Evolutionary conservation across 2,888 invertebrate species (phyloP).

Genomic region (Eristalis pertinax): DNA sequence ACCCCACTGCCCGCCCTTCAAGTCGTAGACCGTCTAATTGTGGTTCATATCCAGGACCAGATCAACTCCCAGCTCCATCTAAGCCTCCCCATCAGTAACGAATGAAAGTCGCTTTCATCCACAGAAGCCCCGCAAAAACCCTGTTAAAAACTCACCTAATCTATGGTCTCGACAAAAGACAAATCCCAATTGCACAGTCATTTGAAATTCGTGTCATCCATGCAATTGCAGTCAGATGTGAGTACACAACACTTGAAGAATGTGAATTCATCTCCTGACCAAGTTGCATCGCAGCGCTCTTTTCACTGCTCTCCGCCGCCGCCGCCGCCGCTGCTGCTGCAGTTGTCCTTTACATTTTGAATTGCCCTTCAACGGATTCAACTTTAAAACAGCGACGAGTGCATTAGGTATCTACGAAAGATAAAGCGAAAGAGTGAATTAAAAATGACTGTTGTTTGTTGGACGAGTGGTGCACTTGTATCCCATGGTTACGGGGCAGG

Average conservation of each 20-base stretch:
- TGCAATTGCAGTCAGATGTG: background rate
- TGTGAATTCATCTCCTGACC: background rate
- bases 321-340: too few relatives aligned
- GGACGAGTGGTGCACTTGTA: constrained; percentile 5
- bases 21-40: too few relatives aligned
- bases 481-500: background rate
- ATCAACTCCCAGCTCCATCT: too few relatives aligned
- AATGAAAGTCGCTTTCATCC: too few relatives aligned
- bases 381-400: constrained; percentile 5
- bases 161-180: background rate
- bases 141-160: background rate
- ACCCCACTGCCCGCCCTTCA: too few relatives aligned
- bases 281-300: background rate
- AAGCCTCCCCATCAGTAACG: too few relatives aligned
- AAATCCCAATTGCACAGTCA: background rate
- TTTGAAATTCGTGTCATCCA: background rate
- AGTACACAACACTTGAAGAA: background rate
- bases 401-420: constrained; percentile 25
- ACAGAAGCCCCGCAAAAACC: too few relatives aligned
- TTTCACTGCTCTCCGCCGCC: background rate
- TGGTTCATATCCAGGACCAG: too few relatives aligned
- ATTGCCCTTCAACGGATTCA: constrained; percentile 3
- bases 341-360: background rate
- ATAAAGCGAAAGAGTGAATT: constrained; percentile 39
- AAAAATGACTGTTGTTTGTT: constrained; percentile 40